Evolutionary conservation across 2,797 vertebrate genomes (phyloP), one percentile per base, ranked within the genome.

Genomic region (Thripadectes ignobilis): DNA sequence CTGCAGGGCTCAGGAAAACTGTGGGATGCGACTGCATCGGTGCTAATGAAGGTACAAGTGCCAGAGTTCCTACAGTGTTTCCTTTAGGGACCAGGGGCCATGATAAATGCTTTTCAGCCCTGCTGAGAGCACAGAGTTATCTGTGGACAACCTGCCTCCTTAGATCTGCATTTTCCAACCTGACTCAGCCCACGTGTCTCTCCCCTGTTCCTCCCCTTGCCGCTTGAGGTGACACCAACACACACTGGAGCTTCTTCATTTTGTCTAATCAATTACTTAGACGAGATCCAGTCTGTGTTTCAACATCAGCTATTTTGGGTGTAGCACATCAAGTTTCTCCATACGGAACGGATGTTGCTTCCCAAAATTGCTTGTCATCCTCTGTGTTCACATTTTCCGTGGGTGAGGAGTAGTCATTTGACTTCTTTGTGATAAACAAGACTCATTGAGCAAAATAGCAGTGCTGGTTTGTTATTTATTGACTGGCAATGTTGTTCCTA

Each of bases 351-450:
- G 92, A 93, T 92, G 67, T 69, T 67, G 5, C 61, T 94, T 96
- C 95, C 86, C 86, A 90, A 91, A 95, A 91, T 19, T 91, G 75
- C 48, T 73, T 80, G 76, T 75, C 93, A 74, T 67, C 54, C 30
- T 73, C 63, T 51, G 62, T 73, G 46, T 83, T 93, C 94, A 93
- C 48, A 94, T 96, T 97, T 97, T 97, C 96, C 96, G 32, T 71
- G 85, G 58, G 69, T 93, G 89, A 96, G 82, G 84, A 94, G 79
- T 92, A 96, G 92, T 95, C 96, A 95, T 49, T 92, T 97, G 92
- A 96, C 83, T 92, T 61, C 89, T 91, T 65, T 81, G 59, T 84
- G 75, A 80, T 88, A 96, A 96, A 93, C 63, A 95, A 72, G 61
- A 67, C 57, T 90, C 69, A 7, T 34, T 21, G 52, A 92, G 51